phyloP scores from a whole-genome alignment of 2,888 invertebrate genomes.

The Xestia rhomboidea region DNA sequence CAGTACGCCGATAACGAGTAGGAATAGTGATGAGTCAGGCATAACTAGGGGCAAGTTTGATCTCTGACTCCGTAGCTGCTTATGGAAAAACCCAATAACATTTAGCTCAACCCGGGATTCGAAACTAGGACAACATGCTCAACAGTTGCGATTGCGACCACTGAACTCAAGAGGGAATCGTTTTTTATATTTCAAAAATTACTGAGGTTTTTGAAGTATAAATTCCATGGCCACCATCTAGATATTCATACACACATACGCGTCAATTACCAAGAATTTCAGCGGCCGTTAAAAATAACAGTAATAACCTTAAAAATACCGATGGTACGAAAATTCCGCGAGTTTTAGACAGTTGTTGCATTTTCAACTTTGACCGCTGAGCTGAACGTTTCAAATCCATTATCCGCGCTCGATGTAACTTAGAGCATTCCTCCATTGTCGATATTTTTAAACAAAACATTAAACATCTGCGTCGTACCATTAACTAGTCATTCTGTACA shows the following conservation, averaged over 20 bases:
- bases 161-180: not conserved
- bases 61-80: no score
- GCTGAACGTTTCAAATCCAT: not conserved
- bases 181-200: not conserved
- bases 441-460: conserved; percentile 26
- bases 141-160: not conserved
- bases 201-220: not conserved
- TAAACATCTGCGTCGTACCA: conserved; percentile 12
- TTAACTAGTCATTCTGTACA: not conserved
- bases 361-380: not conserved
- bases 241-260: not conserved
- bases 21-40: no score
- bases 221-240: not conserved
- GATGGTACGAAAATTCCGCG: not conserved
- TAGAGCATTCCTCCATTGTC: not conserved
- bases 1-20: no score
- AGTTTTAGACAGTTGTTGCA: not conserved
- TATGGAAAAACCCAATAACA: not conserved
- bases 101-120: not conserved
- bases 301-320: not conserved
- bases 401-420: not conserved
- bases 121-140: not conserved
- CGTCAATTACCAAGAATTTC: not conserved
- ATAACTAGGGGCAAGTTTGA: no score
- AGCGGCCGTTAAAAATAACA: conserved; percentile 1